Base-by-base conservation (phyloP, 2,113 vertebrate genomes). In the Nycticorax nycticorax region DNA sequence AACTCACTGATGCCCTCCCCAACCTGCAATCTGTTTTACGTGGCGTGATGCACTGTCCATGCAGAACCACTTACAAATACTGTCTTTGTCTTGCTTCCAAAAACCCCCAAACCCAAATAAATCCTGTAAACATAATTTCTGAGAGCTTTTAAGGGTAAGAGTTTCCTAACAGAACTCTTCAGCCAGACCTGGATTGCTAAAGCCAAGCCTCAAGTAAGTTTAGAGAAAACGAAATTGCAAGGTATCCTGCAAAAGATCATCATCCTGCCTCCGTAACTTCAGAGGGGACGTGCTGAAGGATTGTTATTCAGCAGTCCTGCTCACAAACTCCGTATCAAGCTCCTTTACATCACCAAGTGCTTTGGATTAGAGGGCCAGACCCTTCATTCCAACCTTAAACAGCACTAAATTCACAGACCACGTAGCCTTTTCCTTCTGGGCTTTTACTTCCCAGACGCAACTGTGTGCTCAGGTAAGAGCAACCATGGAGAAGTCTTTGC, bases 21-120 rank as follows among this genome's bases (percentile, higher is more conserved):
- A 85, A 2, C 0, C 2, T 69, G 12, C 10, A 48, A 39, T 26
- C 6, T 55, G 7, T 14, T 93, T 37, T 48, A 17, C 7, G 10
- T 8, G 24, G 33, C 11, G 33, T 1, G 1, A 76, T 15, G 10
- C 2, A 5, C 3, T 35, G 11, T 9, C 45, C 5, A 6, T 5
- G 22, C 14, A 91, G n/a, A 92, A 53, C 18, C 4, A 4, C 45
- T 57, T 66, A 27, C 8, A 52, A 80, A 77, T 23, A 9, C 3
- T 1, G 12, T n/a, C 15, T 22, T 28, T 52, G 6, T 10, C 41
- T 72, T 76, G 14, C 10, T 84, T 45, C 15, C 10, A 27, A 55
- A 72, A 4, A 6, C 8, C 8, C 8, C 22, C 22, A 27, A 27
- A 41, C 30, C 16, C 5, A 53, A 50, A 8, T 2, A 68, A 52